Evolutionary conservation across 2,113 vertebrate species (phyloP).

Genomic region (Oryzias woworae): DNA sequence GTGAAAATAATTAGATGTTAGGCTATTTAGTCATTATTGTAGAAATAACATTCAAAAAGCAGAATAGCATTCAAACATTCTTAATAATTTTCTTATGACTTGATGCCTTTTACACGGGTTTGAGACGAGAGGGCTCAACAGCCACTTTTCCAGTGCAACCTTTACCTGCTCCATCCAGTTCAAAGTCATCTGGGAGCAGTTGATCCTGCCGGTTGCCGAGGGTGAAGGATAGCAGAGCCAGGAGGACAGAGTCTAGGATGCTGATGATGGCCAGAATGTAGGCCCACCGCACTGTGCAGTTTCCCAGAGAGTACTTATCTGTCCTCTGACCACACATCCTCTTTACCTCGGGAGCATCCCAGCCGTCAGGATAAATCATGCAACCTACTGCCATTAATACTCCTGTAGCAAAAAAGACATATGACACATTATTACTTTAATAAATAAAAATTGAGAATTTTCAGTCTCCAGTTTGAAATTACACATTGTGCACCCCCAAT

Average conservation of each 20-base stretch:
- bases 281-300: conserved; percentile 96
- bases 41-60: background rate
- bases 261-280: conserved; percentile 97
- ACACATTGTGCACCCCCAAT: no score
- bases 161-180: conserved; percentile 83
- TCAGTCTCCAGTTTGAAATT: background rate
- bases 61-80: background rate
- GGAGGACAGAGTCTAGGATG: conserved; percentile 89
- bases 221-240: conserved; percentile 91
- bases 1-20: no score
- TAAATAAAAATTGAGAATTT: conserved; percentile 15
- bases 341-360: conserved; percentile 90
- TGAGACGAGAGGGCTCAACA: background rate
- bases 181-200: conserved; percentile 90
- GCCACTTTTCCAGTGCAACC: no score
- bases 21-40: background rate
- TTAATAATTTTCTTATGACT: background rate
- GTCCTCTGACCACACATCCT: conserved; percentile 91
- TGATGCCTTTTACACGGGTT: background rate
- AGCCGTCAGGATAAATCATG: conserved; percentile 95
- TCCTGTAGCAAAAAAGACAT: conserved; percentile 67
- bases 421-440: conserved; percentile 15
- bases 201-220: conserved; percentile 93
- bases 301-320: conserved; percentile 89
- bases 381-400: conserved; percentile 90